Percentiles rank a stretch among this genome's conserved stretches.
phyloP scores from a whole-genome alignment of 1,140 invertebrate genomes.

The Cyclargus thomasi region DNA sequence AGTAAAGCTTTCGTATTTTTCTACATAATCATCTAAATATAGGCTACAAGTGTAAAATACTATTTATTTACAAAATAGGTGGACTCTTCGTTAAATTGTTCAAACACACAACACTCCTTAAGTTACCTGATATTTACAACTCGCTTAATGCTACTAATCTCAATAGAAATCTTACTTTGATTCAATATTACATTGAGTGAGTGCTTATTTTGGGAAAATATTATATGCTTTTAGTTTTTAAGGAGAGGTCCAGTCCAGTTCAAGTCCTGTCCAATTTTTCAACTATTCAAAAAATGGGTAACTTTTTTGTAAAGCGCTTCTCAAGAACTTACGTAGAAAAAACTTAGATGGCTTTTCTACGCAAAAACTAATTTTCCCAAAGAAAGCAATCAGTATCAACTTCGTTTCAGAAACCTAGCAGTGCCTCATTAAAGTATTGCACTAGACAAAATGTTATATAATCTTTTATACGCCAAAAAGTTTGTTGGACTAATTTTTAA shows the following conservation, averaged over 20 bases:
- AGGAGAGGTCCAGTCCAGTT: too few species aligned
- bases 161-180: constrained; percentile 24
- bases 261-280: too few species aligned
- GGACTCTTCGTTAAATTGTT: constrained; percentile 70
- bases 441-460: neutral
- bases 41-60: constrained; percentile 64
- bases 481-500: neutral
- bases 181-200: constrained; percentile 21
- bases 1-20: constrained; percentile 56
- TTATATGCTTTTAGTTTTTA: too few species aligned
- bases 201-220: too few species aligned
- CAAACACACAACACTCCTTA: constrained; percentile 61
- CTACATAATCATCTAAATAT: constrained; percentile 37
- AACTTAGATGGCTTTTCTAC: too few species aligned
- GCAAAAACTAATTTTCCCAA: too few species aligned
- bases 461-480: neutral
- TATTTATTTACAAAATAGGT: constrained; percentile 74
- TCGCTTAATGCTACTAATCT: constrained; percentile 23
- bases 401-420: constrained; percentile 20
- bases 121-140: constrained; percentile 19
- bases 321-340: too few species aligned
- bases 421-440: neutral
- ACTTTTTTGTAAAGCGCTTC: too few species aligned
- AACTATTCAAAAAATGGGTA: too few species aligned
- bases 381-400: too few species aligned